Conservation (phyloP, 2,888 invertebrate genomes). For the Criorhina ranunculi region DNA sequence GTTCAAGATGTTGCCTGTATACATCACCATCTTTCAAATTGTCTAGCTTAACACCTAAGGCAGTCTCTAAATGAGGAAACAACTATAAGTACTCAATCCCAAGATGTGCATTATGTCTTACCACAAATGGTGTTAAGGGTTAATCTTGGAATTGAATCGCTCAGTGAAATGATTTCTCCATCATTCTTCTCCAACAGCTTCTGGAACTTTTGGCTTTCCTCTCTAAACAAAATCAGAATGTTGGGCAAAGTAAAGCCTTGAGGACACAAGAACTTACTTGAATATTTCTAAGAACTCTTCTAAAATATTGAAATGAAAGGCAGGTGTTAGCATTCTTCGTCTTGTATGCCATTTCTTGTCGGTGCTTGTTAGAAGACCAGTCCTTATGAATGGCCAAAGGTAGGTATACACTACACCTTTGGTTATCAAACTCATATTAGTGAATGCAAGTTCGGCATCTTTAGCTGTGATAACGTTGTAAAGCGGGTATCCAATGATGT, state of each 20-base stretch:
- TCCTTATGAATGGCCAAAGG: conserved; percentile 79
- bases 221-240: conserved; percentile 72
- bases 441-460: conserved; percentile 79
- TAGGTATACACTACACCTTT: conserved; percentile 80
- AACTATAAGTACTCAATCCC: not conserved
- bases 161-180: conserved; percentile 72
- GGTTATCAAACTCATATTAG: conserved; percentile 79
- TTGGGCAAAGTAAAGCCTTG: not conserved
- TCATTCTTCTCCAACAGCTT: conserved; percentile 63
- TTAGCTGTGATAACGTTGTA: conserved; percentile 80
- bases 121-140: conserved; percentile 81
- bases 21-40: conserved; percentile 78
- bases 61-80: conserved; percentile 78
- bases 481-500: conserved; percentile 74
- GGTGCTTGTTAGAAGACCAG: conserved; percentile 80
- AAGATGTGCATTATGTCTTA: conserved; percentile 62
- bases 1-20: conserved; percentile 78
- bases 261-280: conserved; percentile 77
- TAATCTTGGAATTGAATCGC: conserved; percentile 80
- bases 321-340: conserved; percentile 81
- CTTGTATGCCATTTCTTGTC: conserved; percentile 81
- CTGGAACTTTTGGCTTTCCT: conserved; percentile 80
- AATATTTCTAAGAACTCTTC: conserved; percentile 80
- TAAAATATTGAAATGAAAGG: conserved; percentile 82
- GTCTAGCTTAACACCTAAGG: conserved; percentile 79